phyloP scores from a whole-genome alignment of 2,113 vertebrate species.

The Leiothrix lutea region DNA sequence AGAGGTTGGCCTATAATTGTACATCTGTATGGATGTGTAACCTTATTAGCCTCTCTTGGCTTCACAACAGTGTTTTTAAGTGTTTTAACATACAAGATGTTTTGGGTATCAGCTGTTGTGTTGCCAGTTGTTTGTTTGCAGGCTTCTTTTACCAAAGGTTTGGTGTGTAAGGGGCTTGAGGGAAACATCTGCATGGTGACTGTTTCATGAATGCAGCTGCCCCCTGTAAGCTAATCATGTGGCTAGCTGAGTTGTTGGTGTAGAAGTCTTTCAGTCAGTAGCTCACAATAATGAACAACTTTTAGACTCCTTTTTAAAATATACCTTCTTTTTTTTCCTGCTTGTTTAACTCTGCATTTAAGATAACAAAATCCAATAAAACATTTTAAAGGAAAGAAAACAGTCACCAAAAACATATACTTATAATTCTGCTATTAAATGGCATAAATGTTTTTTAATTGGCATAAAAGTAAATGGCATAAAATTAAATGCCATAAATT shows the following conservation, averaged over 20 bases:
- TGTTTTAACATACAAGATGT: accelerated
- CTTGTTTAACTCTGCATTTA: background rate
- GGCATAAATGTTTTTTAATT: background rate
- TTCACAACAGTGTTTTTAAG: accelerated
- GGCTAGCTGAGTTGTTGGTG: too few relatives aligned
- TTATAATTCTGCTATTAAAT: background rate
- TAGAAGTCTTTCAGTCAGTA: background rate
- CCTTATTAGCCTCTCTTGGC: background rate
- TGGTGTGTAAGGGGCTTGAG: background rate
- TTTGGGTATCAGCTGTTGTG: background rate
- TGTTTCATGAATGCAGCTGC: background rate
- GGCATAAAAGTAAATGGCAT: too few relatives aligned
- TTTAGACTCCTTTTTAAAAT: background rate
- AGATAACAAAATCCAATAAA: background rate
- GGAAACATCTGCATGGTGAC: accelerated
- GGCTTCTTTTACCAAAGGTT: background rate
- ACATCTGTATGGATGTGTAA: too few relatives aligned
- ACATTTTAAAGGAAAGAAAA: background rate
- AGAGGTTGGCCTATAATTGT: accelerated
- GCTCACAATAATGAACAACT: background rate
- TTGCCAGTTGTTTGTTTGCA: background rate
- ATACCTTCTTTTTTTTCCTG: background rate
- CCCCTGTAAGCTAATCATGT: background rate
- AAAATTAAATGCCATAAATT: too few relatives aligned
- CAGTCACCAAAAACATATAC: background rate